These are phyloP conservation scores for Hippoglossus stenolepis DNA, from an alignment of 2,113 vertebrate genomes.

Conservation along the genomic window DNA sequence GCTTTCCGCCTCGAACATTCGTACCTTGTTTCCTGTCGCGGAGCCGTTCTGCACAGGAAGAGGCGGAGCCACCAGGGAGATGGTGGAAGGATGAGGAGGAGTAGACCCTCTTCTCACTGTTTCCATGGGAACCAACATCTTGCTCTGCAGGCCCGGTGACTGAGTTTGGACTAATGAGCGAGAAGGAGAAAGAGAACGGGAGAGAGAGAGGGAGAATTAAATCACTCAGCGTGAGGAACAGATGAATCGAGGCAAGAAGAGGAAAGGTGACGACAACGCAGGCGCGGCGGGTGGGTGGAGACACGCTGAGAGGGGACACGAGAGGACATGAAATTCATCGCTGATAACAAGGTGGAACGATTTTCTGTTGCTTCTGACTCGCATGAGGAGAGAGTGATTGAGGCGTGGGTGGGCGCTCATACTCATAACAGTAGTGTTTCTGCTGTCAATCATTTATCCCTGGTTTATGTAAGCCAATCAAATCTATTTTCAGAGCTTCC, in stretches of 20 bases:
- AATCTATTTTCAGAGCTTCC: slow-evolving; percentile 39
- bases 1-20: background rate
- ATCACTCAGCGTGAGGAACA: slow-evolving; percentile 44
- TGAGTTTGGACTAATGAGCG: slow-evolving; percentile 84
- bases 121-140: slow-evolving; percentile 91
- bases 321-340: slow-evolving; percentile 26
- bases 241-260: slow-evolving; percentile 48
- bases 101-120: slow-evolving; percentile 85
- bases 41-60: slow-evolving; percentile 91
- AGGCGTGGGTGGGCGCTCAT: slow-evolving; percentile 34
- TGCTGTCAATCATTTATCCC: slow-evolving; percentile 49
- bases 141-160: slow-evolving; percentile 87
- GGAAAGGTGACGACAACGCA: slow-evolving; percentile 30
- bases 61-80: slow-evolving; percentile 87
- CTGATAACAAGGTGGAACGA: slow-evolving; percentile 37
- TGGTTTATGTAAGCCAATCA: slow-evolving; percentile 57
- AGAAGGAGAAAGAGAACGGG: slow-evolving; percentile 28
- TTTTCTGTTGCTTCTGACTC: slow-evolving; percentile 39
- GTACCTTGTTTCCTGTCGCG: slow-evolving; percentile 87
- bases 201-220: slow-evolving; percentile 34
- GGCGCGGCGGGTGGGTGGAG: slow-evolving; percentile 50
- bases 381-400: slow-evolving; percentile 52
- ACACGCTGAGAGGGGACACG: slow-evolving; percentile 27
- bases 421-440: slow-evolving; percentile 34
- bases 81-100: slow-evolving; percentile 83